Evolutionary conservation across 2,888 invertebrate species (phyloP), one percentile per base, ranked within the genome.

Genomic region (Rhabditoides inermis): DNA sequence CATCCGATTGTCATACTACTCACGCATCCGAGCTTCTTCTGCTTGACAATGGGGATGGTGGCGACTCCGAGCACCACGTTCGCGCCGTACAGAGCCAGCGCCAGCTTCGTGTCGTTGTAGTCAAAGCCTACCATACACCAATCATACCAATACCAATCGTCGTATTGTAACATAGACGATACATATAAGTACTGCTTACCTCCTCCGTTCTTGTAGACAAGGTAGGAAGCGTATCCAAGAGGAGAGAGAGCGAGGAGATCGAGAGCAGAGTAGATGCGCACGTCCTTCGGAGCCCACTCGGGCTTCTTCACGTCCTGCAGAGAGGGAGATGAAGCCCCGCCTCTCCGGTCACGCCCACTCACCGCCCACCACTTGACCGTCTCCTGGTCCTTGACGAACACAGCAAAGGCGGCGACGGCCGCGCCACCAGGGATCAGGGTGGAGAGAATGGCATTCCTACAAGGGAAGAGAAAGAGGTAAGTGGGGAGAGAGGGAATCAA

Each of bases 141-240:
- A n/a, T 39, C 7, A n/a, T 39, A n/a, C 40, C 20, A 23, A 22
- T 20, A 45, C 36, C 12, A 18, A 30, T n/a, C 22, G 6, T 7
- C 20, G 6, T 6, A 5, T n/a, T 15, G 6, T 32, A 15, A 37
- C 18, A 20, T 22, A 18, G 12, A 7, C 10, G 10, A 22, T 25
- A 26, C 44, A 44, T 18, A 44, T 23, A 25, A 26, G 6, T 23
- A 25, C 20, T 26, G 10, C 32, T 32, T 15, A 68, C 69, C 73
- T 41, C 72, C 72, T 7, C 73, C 73, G 53, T 71, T 64, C 50
- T 71, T 73, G 62, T 66, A 73, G 46, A 71, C 66, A 28, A 73
- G 54, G 49, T 72, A 73, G 18, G 71, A 68, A 18, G 73, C 73
- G 53, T 72, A 73, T 28, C 73, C 73, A 26, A 72, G 53, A 20